Percentiles rank a stretch among this genome's conserved stretches.
Evolutionary conservation across 2,888 invertebrate species (phyloP).

Genomic region (Cremastinae sp.): DNA sequence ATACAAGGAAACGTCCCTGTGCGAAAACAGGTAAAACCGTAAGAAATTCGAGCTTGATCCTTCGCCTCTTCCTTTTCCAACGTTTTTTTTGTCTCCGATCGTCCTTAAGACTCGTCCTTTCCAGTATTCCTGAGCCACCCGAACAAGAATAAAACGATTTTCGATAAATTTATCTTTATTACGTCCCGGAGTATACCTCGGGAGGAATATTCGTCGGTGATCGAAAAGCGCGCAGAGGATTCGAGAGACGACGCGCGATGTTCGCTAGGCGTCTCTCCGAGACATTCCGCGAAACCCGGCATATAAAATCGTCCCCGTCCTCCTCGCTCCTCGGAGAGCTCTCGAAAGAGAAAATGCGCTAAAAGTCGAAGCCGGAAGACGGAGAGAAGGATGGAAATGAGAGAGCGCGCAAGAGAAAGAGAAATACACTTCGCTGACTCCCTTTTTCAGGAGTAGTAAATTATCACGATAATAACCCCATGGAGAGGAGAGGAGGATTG

Average conservation of each 20-base stretch:
- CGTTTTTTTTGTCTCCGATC: background rate
- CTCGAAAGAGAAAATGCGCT: too few relatives aligned
- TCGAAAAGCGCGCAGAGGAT: too few relatives aligned
- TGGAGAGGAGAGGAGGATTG: constrained; percentile 72
- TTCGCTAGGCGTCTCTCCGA: constrained; percentile 39
- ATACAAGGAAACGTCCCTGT: constrained; percentile 69
- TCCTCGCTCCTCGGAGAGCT: too few relatives aligned
- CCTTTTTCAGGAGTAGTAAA: constrained; percentile 73
- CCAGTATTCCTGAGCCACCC: too few relatives aligned
- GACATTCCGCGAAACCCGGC: constrained; percentile 58
- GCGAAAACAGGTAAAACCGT: background rate
- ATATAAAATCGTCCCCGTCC: constrained; percentile 55
- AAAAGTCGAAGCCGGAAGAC: constrained; percentile 38
- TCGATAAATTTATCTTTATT: too few relatives aligned
- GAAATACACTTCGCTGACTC: constrained; percentile 62
- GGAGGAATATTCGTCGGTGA: constrained; percentile 9
- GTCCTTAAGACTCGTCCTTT: too few relatives aligned
- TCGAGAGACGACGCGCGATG: background rate
- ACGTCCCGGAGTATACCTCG: constrained; percentile 66
- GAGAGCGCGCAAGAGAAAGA: constrained; percentile 52
- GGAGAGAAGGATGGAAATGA: constrained; percentile 44
- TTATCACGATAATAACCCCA: constrained; percentile 77
- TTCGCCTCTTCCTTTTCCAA: constrained; percentile 3
- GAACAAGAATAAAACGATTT: too few relatives aligned
- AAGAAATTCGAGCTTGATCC: constrained; percentile 1